These are phyloP conservation scores for Tricholaema leucomelas DNA, from an alignment of 2,113 vertebrate genomes.

Conservation along the genomic window DNA sequence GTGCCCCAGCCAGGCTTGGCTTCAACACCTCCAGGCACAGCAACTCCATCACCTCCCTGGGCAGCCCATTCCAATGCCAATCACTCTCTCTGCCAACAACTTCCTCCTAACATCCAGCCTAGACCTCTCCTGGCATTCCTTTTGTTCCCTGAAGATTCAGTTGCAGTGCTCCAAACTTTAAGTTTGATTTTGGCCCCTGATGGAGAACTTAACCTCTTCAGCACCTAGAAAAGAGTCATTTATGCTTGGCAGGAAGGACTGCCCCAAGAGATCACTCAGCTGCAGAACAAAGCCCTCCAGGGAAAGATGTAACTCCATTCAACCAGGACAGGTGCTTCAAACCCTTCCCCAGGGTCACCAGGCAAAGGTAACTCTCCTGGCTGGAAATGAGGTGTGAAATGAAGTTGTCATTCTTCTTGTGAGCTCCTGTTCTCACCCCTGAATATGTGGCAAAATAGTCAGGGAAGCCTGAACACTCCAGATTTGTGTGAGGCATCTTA, in stretches of 20 bases:
- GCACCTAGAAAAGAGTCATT: background rate
- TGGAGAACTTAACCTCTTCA: background rate
- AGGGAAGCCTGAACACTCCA: too few species aligned
- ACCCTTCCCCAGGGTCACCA: fast-evolving
- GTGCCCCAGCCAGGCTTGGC: too few species aligned
- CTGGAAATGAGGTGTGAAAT: background rate
- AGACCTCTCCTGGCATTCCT: too few species aligned
- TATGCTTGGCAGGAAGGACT: background rate
- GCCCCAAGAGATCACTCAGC: background rate
- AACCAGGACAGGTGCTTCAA: background rate
- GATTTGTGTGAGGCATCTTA: too few species aligned
- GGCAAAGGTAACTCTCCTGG: background rate
- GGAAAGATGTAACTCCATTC: background rate
- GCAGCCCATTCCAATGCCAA: too few species aligned
- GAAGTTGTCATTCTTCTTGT: background rate
- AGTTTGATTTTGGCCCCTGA: background rate
- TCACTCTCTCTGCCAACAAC: too few species aligned
- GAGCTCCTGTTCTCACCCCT: background rate
- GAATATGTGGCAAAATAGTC: too few species aligned
- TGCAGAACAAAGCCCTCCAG: background rate
- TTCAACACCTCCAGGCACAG: too few species aligned
- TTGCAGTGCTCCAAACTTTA: too few species aligned
- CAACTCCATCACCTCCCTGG: too few species aligned
- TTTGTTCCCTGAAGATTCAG: too few species aligned
- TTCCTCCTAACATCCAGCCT: too few species aligned